phyloP scores from a whole-genome alignment of 2,797 vertebrate species.

The Myiothlypis coronata region DNA sequence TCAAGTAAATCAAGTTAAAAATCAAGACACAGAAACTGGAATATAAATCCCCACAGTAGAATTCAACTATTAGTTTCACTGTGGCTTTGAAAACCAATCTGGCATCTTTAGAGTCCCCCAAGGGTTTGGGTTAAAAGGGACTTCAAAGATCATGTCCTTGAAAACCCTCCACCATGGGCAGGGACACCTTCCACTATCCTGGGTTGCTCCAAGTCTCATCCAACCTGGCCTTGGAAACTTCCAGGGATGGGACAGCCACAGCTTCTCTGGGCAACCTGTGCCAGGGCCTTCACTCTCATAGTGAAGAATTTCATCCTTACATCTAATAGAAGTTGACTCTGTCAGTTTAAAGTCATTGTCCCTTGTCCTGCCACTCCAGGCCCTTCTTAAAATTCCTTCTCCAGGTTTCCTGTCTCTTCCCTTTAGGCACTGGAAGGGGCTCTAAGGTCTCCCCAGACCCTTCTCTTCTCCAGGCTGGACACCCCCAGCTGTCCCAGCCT shows the following conservation, averaged over 20 bases:
- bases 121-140: not conserved
- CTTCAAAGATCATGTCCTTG: not conserved
- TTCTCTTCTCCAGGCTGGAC: not conserved
- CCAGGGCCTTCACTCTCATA: not conserved
- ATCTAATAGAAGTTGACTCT: not conserved
- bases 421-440: not conserved
- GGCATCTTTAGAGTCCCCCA: not conserved
- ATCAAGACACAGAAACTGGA: not conserved
- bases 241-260: not conserved
- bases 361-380: not conserved
- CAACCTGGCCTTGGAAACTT: not conserved
- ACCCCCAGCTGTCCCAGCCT: not conserved
- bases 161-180: rapidly evolving
- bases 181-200: not conserved
- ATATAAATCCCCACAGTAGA: not conserved
- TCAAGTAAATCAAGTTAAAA: not conserved
- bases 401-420: rapidly evolving
- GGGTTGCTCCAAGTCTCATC: rapidly evolving
- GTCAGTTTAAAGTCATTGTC: not conserved
- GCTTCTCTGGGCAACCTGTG: not conserved
- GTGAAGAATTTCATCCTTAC: not conserved
- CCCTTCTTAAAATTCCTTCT: not conserved
- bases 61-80: not conserved
- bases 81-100: not conserved
- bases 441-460: not conserved